These are phyloP conservation scores for Drosophila auraria DNA, from an alignment of 1,140 invertebrate species.

Conservation along the genomic window DNA sequence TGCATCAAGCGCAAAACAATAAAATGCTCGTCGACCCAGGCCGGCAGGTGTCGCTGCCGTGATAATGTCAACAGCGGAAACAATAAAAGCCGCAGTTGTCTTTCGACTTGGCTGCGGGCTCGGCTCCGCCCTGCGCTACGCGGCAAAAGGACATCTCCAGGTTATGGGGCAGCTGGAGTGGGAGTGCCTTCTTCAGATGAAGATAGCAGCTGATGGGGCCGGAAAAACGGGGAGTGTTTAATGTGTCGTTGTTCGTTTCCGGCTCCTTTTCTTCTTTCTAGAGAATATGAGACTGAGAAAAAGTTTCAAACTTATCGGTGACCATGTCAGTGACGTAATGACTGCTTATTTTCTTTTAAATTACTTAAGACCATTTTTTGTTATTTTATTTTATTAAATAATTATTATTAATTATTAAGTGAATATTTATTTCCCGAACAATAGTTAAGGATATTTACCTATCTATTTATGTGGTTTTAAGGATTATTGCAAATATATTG, in stretches of 20 bases:
- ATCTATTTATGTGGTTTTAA: no score
- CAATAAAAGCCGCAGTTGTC: constrained; percentile 81
- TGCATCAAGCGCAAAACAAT: constrained; percentile 72
- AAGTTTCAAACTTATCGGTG: background rate
- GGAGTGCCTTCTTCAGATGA: constrained; percentile 42
- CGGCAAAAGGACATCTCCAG: constrained; percentile 25
- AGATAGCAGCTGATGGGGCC: constrained; percentile 44
- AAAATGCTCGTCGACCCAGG: constrained; percentile 63
- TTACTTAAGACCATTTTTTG: no score
- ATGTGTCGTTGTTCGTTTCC: constrained; percentile 32
- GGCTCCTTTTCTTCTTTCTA: constrained; percentile 6
- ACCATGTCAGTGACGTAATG: background rate
- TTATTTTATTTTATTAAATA: background rate
- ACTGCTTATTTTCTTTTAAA: background rate
- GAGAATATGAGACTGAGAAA: constrained; percentile 22
- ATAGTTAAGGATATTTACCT: no score
- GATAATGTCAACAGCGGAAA: constrained; percentile 82
- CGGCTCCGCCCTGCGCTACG: constrained; percentile 13
- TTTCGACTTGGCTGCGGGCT: constrained; percentile 64
- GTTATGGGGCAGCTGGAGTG: constrained; percentile 9
- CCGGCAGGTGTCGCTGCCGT: constrained; percentile 74
- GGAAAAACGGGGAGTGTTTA: constrained; percentile 24
- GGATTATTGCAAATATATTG: no score
- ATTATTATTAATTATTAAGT: no score
- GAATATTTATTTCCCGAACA: no score